Conservation (phyloP, 2,113 vertebrate species). For the Microtus ochrogaster region DNA sequence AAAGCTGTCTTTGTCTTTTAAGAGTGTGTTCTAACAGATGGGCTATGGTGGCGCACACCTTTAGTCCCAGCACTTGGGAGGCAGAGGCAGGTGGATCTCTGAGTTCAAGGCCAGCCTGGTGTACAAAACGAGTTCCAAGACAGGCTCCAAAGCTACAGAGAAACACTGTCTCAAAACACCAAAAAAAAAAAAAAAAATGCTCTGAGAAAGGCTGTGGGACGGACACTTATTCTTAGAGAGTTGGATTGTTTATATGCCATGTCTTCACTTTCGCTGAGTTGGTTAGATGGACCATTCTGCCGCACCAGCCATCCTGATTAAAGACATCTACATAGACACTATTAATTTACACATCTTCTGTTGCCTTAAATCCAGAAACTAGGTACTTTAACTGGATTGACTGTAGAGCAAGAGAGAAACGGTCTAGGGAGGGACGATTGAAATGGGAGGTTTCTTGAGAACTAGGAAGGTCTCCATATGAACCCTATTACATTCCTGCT, state of each 20-base stretch:
- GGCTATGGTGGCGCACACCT: too few species aligned
- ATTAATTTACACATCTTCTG: neutral
- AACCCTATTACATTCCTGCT: neutral
- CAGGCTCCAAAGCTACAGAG: too few species aligned
- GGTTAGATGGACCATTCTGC: neutral
- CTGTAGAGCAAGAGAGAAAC: neutral
- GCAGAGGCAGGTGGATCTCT: too few species aligned
- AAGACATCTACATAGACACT: neutral
- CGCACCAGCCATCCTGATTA: neutral
- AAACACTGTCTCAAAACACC: too few species aligned
- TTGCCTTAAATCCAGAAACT: neutral
- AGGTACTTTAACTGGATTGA: constrained; percentile 14
- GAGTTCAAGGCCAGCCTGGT: too few species aligned
- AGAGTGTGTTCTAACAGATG: neutral
- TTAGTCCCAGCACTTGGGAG: too few species aligned
- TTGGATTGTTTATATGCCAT: constrained; percentile 53
- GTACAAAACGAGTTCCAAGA: too few species aligned
- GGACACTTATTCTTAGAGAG: constrained; percentile 25
- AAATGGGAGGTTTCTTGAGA: neutral
- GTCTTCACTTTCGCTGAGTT: constrained; percentile 63
- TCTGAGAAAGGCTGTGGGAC: constrained; percentile 44
- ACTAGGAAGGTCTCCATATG: neutral
- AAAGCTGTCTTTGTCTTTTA: constrained; percentile 48
- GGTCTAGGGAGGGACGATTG: neutral
- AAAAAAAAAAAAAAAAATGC: too few species aligned